Evolutionary conservation across 2,797 vertebrate species (phyloP).

Genomic region (Paedocypris micromegethes): DNA sequence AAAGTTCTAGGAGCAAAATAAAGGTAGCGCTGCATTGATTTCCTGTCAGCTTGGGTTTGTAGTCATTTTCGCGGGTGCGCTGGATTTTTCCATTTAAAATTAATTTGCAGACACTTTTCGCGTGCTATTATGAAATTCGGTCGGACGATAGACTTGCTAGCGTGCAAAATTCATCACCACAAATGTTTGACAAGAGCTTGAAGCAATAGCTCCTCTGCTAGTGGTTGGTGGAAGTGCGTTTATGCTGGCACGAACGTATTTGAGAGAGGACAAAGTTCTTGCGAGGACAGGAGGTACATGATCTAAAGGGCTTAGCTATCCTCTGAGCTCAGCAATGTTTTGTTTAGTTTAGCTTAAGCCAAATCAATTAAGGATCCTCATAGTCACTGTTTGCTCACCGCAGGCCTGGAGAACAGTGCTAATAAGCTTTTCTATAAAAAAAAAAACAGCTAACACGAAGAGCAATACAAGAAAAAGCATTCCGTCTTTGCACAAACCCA

Average conservation of each 20-base stretch:
- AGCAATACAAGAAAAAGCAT: conserved; percentile 13
- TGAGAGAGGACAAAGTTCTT: conserved; percentile 6
- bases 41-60: conserved; percentile 25
- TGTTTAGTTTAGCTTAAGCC: conserved; percentile 51
- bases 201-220: neutral
- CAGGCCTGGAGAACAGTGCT: conserved; percentile 23
- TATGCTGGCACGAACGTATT: conserved; percentile 8
- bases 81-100: conserved; percentile 42
- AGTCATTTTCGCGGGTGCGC: conserved; percentile 25
- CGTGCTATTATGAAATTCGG: conserved; percentile 31
- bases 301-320: conserved; percentile 40
- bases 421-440: conserved; percentile 29
- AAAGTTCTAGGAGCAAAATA: conserved; percentile 41
- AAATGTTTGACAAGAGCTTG: neutral
- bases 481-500: neutral
- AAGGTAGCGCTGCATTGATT: conserved; percentile 43
- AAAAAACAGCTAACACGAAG: conserved; percentile 30
- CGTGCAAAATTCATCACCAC: conserved; percentile 19
- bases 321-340: conserved; percentile 38
- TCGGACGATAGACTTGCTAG: conserved; percentile 25
- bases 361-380: conserved; percentile 53
- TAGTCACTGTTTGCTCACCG: conserved; percentile 41
- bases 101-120: conserved; percentile 32
- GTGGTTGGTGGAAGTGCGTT: conserved; percentile 17
- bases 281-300: conserved; percentile 37